Conservation (phyloP, 2,888 invertebrate genomes). For the Parapristionchus giblindavisi region DNA sequence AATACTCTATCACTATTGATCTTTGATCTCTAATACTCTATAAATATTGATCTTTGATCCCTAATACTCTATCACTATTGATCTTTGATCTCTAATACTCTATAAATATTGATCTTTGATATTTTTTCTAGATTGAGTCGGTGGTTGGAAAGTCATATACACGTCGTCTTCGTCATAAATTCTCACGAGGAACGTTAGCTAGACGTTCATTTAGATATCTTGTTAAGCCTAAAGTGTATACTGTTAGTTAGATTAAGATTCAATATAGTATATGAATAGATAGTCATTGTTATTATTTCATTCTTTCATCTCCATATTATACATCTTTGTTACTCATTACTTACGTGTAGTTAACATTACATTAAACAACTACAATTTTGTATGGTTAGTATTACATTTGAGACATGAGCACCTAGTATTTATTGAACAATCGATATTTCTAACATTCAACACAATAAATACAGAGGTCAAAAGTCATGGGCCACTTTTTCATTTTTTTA, state of each 20-base stretch:
- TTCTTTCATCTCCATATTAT: slow-evolving; percentile 12
- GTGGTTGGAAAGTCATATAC: slow-evolving; percentile 55
- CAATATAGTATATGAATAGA: too few relatives aligned
- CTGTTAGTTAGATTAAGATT: slow-evolving; percentile 49
- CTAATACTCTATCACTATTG: background rate
- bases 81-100: background rate
- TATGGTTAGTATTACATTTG: background rate
- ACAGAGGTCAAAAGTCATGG: too few relatives aligned
- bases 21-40: too few relatives aligned
- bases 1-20: too few relatives aligned
- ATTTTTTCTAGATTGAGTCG: slow-evolving; percentile 40
- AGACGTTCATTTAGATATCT: slow-evolving; percentile 61
- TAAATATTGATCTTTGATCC: background rate
- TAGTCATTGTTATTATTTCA: background rate
- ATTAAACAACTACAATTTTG: too few relatives aligned
- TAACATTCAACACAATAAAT: too few relatives aligned
- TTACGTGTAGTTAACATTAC: too few relatives aligned
- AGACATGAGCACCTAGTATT: background rate
- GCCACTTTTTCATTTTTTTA: too few relatives aligned
- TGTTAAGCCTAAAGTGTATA: slow-evolving; percentile 63
- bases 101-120: slow-evolving; percentile 1
- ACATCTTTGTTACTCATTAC: slow-evolving; percentile 6
- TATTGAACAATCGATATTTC: too few relatives aligned
- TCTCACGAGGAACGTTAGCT: slow-evolving; percentile 64
- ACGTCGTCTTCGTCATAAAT: slow-evolving; percentile 49